These are phyloP conservation scores for Thecophora atra DNA, from an alignment of 2,888 invertebrate species.

Conservation along the genomic window DNA sequence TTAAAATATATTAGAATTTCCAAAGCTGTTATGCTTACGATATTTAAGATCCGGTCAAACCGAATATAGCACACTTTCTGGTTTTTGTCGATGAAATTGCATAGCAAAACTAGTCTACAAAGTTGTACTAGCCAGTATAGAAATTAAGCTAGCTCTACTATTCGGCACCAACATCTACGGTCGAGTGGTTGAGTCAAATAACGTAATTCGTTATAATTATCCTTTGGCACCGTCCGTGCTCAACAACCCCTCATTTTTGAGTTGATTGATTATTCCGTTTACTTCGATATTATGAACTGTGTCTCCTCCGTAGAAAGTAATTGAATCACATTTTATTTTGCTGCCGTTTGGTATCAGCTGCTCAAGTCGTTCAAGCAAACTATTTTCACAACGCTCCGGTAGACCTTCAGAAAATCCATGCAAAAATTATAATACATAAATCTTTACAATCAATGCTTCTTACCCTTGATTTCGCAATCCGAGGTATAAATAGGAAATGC, in stretches of 20 bases:
- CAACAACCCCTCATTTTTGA: slow-evolving; percentile 40
- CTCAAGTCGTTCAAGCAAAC: slow-evolving; percentile 45
- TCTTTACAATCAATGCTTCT: slow-evolving; percentile 5
- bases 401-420: slow-evolving; percentile 39
- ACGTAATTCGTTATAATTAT: no score
- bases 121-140: no score
- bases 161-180: no score
- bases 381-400: slow-evolving; percentile 41
- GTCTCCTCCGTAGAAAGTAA: slow-evolving; percentile 41
- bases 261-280: slow-evolving; percentile 38
- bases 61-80: no score
- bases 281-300: slow-evolving; percentile 43
- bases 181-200: no score
- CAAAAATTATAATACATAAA: background rate
- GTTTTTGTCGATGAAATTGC: no score
- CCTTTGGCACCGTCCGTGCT: background rate
- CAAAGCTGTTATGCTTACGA: no score
- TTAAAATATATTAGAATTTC: no score
- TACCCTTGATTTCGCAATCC: slow-evolving; percentile 55
- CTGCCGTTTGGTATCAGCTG: slow-evolving; percentile 46
- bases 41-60: no score
- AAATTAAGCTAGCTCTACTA: no score
- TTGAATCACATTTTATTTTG: slow-evolving; percentile 42
- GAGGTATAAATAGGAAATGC: slow-evolving; percentile 56
- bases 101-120: no score